Evolutionary conservation across 2,797 vertebrate species (phyloP).

Genomic region (Microctenopoma stevenorrisi): DNA sequence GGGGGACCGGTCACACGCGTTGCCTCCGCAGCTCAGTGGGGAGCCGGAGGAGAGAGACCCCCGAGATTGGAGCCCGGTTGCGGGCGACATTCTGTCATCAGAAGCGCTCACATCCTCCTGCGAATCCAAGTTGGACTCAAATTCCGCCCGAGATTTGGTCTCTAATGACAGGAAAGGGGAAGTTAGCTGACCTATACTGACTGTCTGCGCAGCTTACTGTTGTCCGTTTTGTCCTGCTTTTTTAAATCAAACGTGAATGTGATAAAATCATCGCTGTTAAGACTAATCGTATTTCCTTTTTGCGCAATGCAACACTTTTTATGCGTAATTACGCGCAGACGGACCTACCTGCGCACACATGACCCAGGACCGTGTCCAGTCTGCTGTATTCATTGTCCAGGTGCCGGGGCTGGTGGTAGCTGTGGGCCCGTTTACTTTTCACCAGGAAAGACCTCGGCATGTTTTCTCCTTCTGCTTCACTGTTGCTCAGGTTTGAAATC

Average conservation of each 20-base stretch:
- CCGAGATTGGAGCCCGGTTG: conserved; percentile 67
- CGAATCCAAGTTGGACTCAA: conserved; percentile 45
- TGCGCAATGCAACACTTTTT: neutral
- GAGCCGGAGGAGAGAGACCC: conserved; percentile 84
- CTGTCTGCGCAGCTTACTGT: neutral
- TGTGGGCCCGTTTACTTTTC: conserved; percentile 98
- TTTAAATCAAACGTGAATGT: neutral
- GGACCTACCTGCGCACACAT: conserved; percentile 89
- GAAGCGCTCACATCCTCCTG: conserved; percentile 42
- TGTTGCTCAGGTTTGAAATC: conserved; percentile 40
- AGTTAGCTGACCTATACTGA: neutral
- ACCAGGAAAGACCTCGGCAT: conserved; percentile 99
- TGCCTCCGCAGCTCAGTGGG: conserved; percentile 88
- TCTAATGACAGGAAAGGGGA: conserved; percentile 71
- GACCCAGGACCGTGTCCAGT: conserved; percentile 84
- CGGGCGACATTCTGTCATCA: conserved; percentile 79
- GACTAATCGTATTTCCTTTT: neutral
- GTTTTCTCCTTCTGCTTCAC: conserved; percentile 18
- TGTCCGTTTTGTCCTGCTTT: neutral
- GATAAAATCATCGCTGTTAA: neutral
- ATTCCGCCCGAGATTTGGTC: conserved; percentile 65
- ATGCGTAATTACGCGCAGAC: conserved; percentile 62
- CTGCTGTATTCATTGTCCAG: conserved; percentile 86
- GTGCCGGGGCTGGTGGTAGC: conserved; percentile 93
- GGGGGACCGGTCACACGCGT: conserved; percentile 86